Conservation (phyloP, 2,888 invertebrate species). For the Pyrrhia umbra region DNA sequence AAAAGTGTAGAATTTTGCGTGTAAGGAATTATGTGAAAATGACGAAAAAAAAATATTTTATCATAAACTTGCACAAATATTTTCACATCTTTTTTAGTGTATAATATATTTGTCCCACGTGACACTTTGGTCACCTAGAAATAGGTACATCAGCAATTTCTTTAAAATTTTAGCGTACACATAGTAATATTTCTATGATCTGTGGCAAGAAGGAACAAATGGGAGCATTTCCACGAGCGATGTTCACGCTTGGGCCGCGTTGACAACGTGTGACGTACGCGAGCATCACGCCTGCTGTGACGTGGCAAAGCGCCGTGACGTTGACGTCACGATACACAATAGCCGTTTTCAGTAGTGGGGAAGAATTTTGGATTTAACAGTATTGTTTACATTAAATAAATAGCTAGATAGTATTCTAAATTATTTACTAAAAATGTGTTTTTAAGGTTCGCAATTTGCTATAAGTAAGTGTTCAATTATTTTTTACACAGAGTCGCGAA, state of each 20-base stretch:
- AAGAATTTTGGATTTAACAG: neutral
- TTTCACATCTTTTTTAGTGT: no score
- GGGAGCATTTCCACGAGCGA: slow-evolving; percentile 41
- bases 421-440: no score
- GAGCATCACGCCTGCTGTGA: neutral
- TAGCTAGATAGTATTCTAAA: no score
- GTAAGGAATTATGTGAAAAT: neutral
- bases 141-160: no score
- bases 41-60: neutral
- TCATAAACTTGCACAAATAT: no score
- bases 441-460: no score
- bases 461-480: no score
- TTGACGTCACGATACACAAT: neutral
- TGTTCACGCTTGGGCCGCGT: slow-evolving; percentile 16
- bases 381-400: no score
- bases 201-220: slow-evolving; percentile 34
- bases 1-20: neutral
- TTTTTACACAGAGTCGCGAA: no score
- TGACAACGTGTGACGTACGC: slow-evolving; percentile 21
- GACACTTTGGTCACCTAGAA: no score
- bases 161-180: no score
- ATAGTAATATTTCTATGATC: slow-evolving; percentile 33
- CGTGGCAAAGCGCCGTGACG: neutral
- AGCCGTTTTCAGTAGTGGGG: neutral
- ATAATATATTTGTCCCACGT: no score